Evolutionary conservation across 1,140 invertebrate species (phyloP).

Genomic region (Aricia agestis): DNA sequence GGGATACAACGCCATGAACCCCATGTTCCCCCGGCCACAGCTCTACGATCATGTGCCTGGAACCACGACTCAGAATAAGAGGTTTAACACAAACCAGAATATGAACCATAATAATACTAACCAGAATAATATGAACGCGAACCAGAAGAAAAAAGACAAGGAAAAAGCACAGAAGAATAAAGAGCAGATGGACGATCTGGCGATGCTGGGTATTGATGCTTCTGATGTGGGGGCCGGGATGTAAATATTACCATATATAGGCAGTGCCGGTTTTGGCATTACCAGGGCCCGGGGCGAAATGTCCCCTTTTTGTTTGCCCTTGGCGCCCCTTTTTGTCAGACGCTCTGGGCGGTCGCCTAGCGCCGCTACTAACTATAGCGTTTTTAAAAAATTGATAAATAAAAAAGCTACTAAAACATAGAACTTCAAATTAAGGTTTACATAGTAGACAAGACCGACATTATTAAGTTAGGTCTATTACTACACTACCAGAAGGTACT

Average conservation of each 20-base stretch:
- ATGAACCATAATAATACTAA: not conserved
- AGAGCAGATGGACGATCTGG: slow-evolving; percentile 80
- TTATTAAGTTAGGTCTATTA: too few relatives aligned
- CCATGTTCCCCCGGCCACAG: slow-evolving; percentile 45
- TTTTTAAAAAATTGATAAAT: too few relatives aligned
- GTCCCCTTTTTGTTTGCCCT: too few relatives aligned
- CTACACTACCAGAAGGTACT: too few relatives aligned
- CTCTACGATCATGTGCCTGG: slow-evolving; percentile 59
- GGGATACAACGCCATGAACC: slow-evolving; percentile 44
- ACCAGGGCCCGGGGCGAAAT: too few relatives aligned
- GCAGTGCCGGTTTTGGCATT: too few relatives aligned
- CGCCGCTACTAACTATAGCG: too few relatives aligned
- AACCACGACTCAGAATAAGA: slow-evolving; percentile 16
- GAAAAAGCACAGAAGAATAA: slow-evolving; percentile 43
- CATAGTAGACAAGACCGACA: too few relatives aligned
- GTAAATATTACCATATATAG: slow-evolving; percentile 20
- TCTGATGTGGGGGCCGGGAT: slow-evolving; percentile 79
- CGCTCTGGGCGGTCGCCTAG: too few relatives aligned
- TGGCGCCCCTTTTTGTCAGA: too few relatives aligned
- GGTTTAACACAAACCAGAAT: slow-evolving; percentile 13
- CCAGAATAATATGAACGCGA: not conserved
- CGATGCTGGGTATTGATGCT: slow-evolving; percentile 82
- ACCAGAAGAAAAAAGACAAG: slow-evolving; percentile 9
- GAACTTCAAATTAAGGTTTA: too few relatives aligned
- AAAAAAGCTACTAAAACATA: too few relatives aligned